Evolutionary conservation across 92 coral and sea anemone genomes (phyloP), one percentile per base, ranked within the genome.

Genomic region (Epizoanthus rinbou): DNA sequence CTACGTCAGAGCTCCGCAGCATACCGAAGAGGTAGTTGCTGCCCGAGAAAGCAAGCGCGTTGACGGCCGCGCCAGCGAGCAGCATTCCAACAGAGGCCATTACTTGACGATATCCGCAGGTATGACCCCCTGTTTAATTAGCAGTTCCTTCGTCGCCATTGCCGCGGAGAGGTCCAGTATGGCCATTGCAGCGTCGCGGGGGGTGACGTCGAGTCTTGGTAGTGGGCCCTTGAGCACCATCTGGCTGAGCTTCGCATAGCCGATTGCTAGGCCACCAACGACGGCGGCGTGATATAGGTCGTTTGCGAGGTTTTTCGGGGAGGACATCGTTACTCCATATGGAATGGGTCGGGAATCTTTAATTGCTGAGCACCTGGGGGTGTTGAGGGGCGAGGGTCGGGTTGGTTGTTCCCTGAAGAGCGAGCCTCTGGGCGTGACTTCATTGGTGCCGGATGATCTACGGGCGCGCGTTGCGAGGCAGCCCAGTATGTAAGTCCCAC

Each of bases 141-240:
- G 68, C 68, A 63, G 25, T 63, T 63, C 68, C 68, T 63, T 63
- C 68, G 68, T 63, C 68, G 68, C 68, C 68, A 63, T 63, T 5
- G 68, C 68, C 68, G 68, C 68, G 6, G 68, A 63, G 68, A 63
- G 68, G 68, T 63, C 59, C 59, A 56, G 2, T 56, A 56, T 56
- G 59, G 59, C 59, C 59, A 63, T 63, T 63, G 68, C 68, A 63
- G 68, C 68, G 68, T 63, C 68, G 68, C 68, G 68, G 68, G 68
- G 68, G 68, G 68, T 63, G 68, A 63, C 13, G 68, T 63, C 68
- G 68, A 63, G 68, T 63, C 68, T 63, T 63, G 68, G 68, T 18
- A 63, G 68, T 63, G 68, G 68, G 68, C 68, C 70, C 68, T 63
- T 63, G 68, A 63, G 68, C 16, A 63, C 6, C 68, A 63, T 63